Base-by-base conservation (phyloP, 2,888 invertebrate species). In the Cataglyphis altisquamis region DNA sequence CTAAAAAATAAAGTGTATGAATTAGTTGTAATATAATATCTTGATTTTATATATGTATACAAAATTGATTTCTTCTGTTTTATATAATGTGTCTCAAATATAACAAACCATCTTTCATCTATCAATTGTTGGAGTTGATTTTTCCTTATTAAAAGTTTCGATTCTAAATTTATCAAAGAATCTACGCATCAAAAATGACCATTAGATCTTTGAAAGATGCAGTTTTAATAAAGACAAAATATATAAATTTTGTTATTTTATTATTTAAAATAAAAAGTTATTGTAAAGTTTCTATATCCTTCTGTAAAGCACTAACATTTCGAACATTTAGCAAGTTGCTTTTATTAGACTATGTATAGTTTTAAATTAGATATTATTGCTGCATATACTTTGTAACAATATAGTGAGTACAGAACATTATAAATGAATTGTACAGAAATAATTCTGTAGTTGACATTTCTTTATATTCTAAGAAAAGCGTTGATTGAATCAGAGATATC, bases 401-500 rank as follows among this genome's bases (percentile, higher is more conserved):
- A 74, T 10, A 29, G 1, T 0, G 3, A 6, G 1, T 75, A 21
- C 25, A 63, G 1, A 64, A 39, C 8, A 67, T 66, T 12, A 25
- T 41, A n/a, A 62, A 48, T 12, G 12, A 63, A 74, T 75, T n/a
- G 41, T 2, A 36, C 0, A 3, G 4, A 1, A 29, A n/a, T 1
- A 57, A 25, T 29, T 52, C 1, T 60, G 15, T n/a, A 63, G n/a
- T 25, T 52, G 6, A 36, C 39, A 60, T 1, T 8, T 4, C 21
- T 82, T 74, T 74, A 29, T 41, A 10, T 5, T 21, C 9, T 67
- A 8, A 75, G 45, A 64, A 41, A 41, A 45, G 41, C 29, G 41
- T 81, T 64, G 55, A 74, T 74, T 66, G 64, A 64, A 21, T 81
- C 63, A n/a, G n/a, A 63, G 63, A 5, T 36, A 8, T 10, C 12